Evolutionary conservation across 2,888 invertebrate genomes (phyloP), one percentile per base, ranked within the genome.

Genomic region (Slavum lentiscoides): DNA sequence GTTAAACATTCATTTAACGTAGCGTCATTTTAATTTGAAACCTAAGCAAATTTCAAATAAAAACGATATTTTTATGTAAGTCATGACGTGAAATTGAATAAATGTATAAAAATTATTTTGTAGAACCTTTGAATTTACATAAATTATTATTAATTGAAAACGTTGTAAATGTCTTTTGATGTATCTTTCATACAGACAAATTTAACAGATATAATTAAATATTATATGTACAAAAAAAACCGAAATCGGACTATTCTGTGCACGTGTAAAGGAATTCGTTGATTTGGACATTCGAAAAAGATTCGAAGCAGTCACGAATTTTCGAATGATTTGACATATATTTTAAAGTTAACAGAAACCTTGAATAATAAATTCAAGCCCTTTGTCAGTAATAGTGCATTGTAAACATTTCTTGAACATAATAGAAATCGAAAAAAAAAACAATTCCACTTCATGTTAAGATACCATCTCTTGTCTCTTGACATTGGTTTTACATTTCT

Each of bases 401-500:
- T 59, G 62, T 74, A 64, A 55, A 74, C 30, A 74, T 37, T 64
- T 30, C n/a, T n/a, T 15, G n/a, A 49, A 55, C n/a, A 55, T 37
- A n/a, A 74, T 64, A 64, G 21, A 55, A 64, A 74, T 74, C 53
- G 37, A 4, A 30, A 37, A 55, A n/a, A 21, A 72, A 74, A n/a
- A 53, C 37, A 37, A 74, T 64, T 74, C 17, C 53, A 74, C 53
- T 74, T 21, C 64, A 37, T 74, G 53, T 53, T 62, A 23, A 62
- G 49, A 73, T 62, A 62, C 21, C 21, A 23, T 73, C 23, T 7
- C 23, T 49, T 49, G 9, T 49, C 49, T 62, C 19, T 37, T 70
- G 49, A 62, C 73, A 23, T 30, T 43, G 19, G 30, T 73, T 73
- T 74, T 53, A 21, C 53, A 64, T 74, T 74, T 37, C 49, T 64